Conservation (phyloP, 1,140 invertebrate species). For the Leguminivora glycinivorella region DNA sequence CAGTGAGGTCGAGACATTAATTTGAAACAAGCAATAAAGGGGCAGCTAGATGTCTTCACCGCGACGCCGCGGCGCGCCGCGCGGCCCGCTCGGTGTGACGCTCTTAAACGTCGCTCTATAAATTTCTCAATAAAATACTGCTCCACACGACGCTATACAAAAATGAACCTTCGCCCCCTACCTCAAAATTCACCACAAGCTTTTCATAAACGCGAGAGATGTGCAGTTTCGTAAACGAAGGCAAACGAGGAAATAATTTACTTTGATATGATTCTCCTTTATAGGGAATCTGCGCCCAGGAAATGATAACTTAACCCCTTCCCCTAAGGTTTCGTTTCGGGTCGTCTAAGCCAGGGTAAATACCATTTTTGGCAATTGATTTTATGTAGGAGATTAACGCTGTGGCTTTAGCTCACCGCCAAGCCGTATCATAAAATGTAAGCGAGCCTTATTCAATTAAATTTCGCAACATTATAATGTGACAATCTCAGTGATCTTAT, state of each 20-base stretch:
- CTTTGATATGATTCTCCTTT: constrained; percentile 68
- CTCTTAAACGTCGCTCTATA: constrained; percentile 70
- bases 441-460: constrained; percentile 76
- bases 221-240: constrained; percentile 57
- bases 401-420: constrained; percentile 58
- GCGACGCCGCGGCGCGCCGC: constrained; percentile 45
- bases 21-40: constrained; percentile 77
- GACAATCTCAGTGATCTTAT: constrained; percentile 66
- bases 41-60: constrained; percentile 67
- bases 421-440: constrained; percentile 69
- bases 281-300: constrained; percentile 36
- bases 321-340: constrained; percentile 44
- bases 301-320: constrained; percentile 55
- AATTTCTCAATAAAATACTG: constrained; percentile 70
- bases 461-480: constrained; percentile 69
- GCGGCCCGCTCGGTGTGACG: constrained; percentile 43
- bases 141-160: constrained; percentile 39
- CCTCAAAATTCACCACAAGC: constrained; percentile 44
- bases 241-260: constrained; percentile 69
- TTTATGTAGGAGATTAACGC: constrained; percentile 69
- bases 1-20: constrained; percentile 72
- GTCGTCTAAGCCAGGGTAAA: constrained; percentile 40
- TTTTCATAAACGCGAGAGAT: constrained; percentile 44
- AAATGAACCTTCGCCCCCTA: constrained; percentile 57
- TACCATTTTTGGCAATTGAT: constrained; percentile 77